Conservation (phyloP, 2,888 invertebrate species). For the Tetragonula carbonaria region DNA sequence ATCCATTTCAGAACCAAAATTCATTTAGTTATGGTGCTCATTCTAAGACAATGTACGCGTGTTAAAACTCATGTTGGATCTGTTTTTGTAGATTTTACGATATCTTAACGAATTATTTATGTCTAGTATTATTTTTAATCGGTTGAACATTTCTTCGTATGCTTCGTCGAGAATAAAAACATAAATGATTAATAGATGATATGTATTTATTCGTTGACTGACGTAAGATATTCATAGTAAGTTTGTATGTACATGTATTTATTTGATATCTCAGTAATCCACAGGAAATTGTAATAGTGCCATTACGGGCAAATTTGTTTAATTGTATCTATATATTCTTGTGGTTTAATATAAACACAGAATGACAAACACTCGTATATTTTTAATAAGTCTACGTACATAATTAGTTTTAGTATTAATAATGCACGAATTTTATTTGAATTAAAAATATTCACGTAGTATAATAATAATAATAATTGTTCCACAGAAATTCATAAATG, state of each 20-base stretch:
- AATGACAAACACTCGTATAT: constrained; percentile 39
- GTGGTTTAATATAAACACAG: constrained; percentile 42
- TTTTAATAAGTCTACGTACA: constrained; percentile 46
- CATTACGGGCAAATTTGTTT: constrained; percentile 73
- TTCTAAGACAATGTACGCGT: constrained; percentile 21
- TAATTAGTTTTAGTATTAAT: constrained; percentile 54
- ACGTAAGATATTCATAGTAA: constrained; percentile 58
- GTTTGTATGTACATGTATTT: constrained; percentile 59
- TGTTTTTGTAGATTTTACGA: constrained; percentile 12
- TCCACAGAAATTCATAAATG: constrained; percentile 32
- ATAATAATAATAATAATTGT: constrained; percentile 18
- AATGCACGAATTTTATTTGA: constrained; percentile 56
- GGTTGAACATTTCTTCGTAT: constrained; percentile 30
- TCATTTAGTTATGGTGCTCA: constrained; percentile 40
- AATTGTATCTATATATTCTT: constrained; percentile 57
- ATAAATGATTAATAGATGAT: constrained; percentile 43
- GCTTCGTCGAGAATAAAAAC: constrained; percentile 40
- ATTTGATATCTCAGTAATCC: constrained; percentile 49
- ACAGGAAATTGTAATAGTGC: constrained; percentile 71
- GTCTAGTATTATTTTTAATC: constrained; percentile 30
- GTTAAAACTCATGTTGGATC: constrained; percentile 22
- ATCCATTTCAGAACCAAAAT: constrained; percentile 75
- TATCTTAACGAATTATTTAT: constrained; percentile 46
- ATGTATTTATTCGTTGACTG: constrained; percentile 61
- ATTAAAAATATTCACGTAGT: constrained; percentile 65